Evolutionary conservation across 2,113 vertebrate species (phyloP).

Genomic region (Cyrtonyx montezumae): DNA sequence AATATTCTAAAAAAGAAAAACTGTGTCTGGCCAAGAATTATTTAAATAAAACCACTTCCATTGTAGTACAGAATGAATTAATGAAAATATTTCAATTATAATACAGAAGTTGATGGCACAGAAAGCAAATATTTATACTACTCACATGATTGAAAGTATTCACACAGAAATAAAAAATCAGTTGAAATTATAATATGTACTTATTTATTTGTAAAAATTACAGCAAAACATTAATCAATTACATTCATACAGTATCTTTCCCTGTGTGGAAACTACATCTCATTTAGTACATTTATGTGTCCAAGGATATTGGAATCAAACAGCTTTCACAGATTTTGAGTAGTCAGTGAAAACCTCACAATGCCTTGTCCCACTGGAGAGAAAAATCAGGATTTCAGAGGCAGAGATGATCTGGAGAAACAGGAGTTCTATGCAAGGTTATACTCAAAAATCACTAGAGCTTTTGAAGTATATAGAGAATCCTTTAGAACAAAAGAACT

Average conservation of each 20-base stretch:
- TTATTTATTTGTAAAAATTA: constrained; percentile 50
- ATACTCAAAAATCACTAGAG: neutral
- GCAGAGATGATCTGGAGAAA: neutral
- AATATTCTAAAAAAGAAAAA: neutral
- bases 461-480: neutral
- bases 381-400: neutral
- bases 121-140: neutral
- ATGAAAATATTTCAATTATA: neutral
- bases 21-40: neutral
- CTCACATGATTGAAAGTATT: neutral
- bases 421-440: neutral
- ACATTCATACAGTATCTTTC: neutral
- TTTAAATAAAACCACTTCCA: neutral
- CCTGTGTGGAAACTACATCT: neutral
- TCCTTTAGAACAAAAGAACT: neutral
- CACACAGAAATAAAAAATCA: neutral
- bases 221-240: neutral
- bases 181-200: neutral
- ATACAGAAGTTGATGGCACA: accelerated
- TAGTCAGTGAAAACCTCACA: neutral
- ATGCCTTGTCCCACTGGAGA: neutral
- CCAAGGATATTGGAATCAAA: neutral
- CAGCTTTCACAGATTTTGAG: neutral
- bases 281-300: neutral
- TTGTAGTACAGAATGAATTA: neutral